Conservation (phyloP, 2,888 invertebrate species). For the Chymomyza caudatula region DNA sequence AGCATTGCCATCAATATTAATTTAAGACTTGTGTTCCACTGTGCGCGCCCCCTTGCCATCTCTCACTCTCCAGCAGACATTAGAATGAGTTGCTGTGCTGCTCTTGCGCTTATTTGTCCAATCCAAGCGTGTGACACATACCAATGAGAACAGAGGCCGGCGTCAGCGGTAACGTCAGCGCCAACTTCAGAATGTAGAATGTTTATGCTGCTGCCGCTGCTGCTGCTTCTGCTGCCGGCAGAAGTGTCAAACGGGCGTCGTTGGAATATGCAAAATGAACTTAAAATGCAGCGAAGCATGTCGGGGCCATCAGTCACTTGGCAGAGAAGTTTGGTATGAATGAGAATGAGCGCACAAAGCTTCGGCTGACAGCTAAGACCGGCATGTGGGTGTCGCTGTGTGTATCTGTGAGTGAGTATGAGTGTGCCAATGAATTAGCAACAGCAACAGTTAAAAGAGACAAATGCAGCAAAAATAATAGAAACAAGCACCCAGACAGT, state of each 20-base stretch:
- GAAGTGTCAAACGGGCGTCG: slow-evolving; percentile 22
- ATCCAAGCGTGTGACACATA: neutral
- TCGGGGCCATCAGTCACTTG: slow-evolving; percentile 60
- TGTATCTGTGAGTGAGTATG: slow-evolving; percentile 10
- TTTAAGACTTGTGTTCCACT: neutral
- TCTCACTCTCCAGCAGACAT: neutral
- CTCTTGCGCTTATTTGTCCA: neutral
- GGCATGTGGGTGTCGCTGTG: slow-evolving; percentile 32
- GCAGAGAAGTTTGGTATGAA: slow-evolving; percentile 63
- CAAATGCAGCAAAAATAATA: neutral
- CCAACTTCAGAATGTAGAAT: neutral
- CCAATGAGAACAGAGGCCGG: neutral
- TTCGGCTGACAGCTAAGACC: neutral
- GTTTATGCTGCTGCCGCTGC: neutral
- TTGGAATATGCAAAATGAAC: slow-evolving; percentile 57
- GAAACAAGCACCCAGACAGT: slow-evolving; percentile 3
- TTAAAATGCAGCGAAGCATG: slow-evolving; percentile 74
- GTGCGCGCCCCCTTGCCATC: neutral
- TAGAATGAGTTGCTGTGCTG: neutral
- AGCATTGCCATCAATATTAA: slow-evolving; percentile 1
- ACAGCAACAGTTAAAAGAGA: neutral
- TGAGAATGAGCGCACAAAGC: slow-evolving; percentile 51
- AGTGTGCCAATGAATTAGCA: slow-evolving; percentile 63
- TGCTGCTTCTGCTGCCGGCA: neutral
- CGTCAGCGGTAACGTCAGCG: neutral